Conservation (phyloP, 2,113 vertebrate genomes). For the Chunga burmeisteri region DNA sequence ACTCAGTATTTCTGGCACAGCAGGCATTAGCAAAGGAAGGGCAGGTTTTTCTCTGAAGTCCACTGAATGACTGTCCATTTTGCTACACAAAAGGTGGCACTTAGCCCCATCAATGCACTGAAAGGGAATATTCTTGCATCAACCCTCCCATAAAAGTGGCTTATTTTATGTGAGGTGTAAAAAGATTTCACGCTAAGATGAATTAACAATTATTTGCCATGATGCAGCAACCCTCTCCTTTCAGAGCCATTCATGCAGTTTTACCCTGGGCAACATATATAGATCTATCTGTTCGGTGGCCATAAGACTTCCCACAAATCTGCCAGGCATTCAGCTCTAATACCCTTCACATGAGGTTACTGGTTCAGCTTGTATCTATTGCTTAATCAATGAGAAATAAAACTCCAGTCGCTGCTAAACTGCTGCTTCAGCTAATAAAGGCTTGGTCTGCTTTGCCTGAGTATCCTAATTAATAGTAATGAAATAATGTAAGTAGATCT, state of each 20-base stretch:
- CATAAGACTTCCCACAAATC: constrained; percentile 40
- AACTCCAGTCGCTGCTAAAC: constrained; percentile 12
- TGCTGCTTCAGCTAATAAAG: constrained; percentile 66
- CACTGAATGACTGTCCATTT: not conserved
- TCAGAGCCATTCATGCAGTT: not conserved
- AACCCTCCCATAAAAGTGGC: not conserved
- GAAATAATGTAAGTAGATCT: constrained; percentile 50
- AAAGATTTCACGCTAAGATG: not conserved
- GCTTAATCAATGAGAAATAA: constrained; percentile 72
- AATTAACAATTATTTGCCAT: not conserved
- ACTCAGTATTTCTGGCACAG: not conserved
- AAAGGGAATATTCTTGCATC: not conserved
- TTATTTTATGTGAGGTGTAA: not conserved
- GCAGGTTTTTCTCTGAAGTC: not conserved
- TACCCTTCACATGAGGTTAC: constrained; percentile 36
- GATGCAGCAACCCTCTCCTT: constrained; percentile 4
- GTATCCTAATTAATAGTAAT: constrained; percentile 53
- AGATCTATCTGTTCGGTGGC: not conserved
- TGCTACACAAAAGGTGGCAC: not conserved
- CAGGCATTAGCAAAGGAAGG: not conserved
- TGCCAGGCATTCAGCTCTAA: not conserved
- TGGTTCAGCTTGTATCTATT: constrained; percentile 63
- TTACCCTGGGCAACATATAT: not conserved
- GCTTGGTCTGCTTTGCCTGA: constrained; percentile 43
- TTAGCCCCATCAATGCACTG: not conserved